Percentiles rank a stretch among this genome's conserved stretches.
Evolutionary conservation across 2,888 invertebrate species (phyloP).

Genomic region (Acrobasis repandana): DNA sequence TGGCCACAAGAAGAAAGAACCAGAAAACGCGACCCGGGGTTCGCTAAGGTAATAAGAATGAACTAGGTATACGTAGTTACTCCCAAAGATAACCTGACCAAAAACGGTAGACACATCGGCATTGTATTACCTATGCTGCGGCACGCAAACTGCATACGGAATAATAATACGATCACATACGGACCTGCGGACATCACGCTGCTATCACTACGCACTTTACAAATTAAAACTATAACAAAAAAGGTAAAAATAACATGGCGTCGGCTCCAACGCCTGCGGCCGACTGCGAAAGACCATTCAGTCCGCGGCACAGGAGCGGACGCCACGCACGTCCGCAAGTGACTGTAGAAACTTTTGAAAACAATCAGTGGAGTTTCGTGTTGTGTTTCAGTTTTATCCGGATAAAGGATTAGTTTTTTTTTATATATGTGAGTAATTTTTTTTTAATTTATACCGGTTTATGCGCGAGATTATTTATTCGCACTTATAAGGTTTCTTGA

Average conservation of each 20-base stretch:
- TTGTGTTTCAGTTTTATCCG: slow-evolving; percentile 36
- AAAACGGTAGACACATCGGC: too few relatives aligned
- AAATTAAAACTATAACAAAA: slow-evolving; percentile 51
- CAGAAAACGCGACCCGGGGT: too few relatives aligned
- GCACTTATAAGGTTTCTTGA: not conserved
- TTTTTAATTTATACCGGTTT: not conserved
- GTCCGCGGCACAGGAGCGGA: slow-evolving; percentile 19
- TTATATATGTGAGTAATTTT: slow-evolving; percentile 1
- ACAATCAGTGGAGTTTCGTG: slow-evolving; percentile 38
- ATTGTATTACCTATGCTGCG: too few relatives aligned
- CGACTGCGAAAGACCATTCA: slow-evolving; percentile 8
- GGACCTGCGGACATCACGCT: slow-evolving; percentile 58
- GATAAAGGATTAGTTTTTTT: slow-evolving; percentile 8
- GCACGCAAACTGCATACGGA: slow-evolving; percentile 17
- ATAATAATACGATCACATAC: slow-evolving; percentile 39
- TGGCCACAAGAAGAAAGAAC: too few relatives aligned
- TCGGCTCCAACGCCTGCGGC: not conserved
- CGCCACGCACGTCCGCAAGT: slow-evolving; percentile 13
- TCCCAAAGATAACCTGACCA: too few relatives aligned
- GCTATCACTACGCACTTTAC: slow-evolving; percentile 49
- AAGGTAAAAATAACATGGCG: slow-evolving; percentile 12
- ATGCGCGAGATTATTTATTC: not conserved
- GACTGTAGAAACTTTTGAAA: slow-evolving; percentile 22
- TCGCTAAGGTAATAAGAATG: too few relatives aligned
- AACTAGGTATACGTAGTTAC: too few relatives aligned